Conservation (phyloP, 2,113 vertebrate genomes). For the Sceloporus tristichus region DNA sequence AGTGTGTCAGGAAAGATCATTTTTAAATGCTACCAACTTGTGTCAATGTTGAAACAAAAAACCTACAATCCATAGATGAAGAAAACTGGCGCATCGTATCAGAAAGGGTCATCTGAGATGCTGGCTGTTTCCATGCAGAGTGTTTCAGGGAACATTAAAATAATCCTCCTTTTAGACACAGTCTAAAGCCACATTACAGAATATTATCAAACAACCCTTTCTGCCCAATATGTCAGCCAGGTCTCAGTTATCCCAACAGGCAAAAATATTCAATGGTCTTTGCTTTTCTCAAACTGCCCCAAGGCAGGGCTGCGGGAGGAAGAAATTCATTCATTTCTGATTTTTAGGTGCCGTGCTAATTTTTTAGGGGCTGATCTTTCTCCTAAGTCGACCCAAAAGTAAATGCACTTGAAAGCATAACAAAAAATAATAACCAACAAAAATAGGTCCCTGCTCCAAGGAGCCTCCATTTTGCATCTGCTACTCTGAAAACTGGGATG, state of each 20-base stretch:
- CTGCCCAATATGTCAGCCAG: background rate
- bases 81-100: background rate
- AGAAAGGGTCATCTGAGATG: background rate
- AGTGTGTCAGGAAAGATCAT: background rate
- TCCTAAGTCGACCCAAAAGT: too few relatives aligned
- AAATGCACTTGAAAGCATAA: too few relatives aligned
- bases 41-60: too few relatives aligned
- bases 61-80: background rate
- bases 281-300: background rate
- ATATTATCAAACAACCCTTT: background rate
- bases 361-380: background rate
- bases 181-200: background rate
- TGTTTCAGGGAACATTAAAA: background rate
- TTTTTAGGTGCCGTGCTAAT: background rate
- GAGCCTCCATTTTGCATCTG: too few relatives aligned
- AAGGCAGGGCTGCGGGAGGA: background rate
- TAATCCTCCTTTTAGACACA: background rate
- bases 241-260: background rate
- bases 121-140: background rate
- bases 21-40: background rate
- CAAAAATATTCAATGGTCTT: background rate
- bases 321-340: background rate
- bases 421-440: too few relatives aligned
- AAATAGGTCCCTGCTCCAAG: too few relatives aligned
- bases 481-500: background rate